Evolutionary conservation across 2,113 vertebrate species (phyloP).

Genomic region (Pipra filicauda): DNA sequence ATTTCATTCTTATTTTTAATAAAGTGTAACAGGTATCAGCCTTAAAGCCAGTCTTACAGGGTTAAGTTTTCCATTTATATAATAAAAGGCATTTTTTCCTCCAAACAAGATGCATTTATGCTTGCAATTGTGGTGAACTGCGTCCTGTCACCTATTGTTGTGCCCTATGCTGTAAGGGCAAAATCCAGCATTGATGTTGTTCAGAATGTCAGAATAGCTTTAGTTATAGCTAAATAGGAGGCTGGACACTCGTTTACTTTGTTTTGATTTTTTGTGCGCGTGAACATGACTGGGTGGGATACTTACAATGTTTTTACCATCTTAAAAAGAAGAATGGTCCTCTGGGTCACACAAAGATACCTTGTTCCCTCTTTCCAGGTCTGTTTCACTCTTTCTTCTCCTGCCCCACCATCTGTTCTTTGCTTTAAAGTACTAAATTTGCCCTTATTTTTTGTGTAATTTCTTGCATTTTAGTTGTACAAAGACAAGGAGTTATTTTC

Average conservation of each 20-base stretch:
- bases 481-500: background rate
- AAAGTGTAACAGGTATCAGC: background rate
- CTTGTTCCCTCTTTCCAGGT: background rate
- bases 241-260: background rate
- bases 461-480: background rate
- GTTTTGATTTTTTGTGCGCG: background rate
- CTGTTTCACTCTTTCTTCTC: background rate
- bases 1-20: slow-evolving; percentile 9
- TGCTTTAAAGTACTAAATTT: background rate
- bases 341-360: background rate
- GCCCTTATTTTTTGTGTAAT: background rate
- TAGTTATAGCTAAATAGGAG: background rate
- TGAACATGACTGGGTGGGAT: background rate
- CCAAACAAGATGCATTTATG: background rate
- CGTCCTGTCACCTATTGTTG: background rate
- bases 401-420: background rate
- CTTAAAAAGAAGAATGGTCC: background rate
- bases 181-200: background rate
- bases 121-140: background rate
- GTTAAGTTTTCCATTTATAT: background rate
- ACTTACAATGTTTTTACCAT: background rate
- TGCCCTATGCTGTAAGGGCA: background rate
- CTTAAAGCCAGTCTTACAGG: background rate
- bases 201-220: background rate
- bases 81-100: background rate